Base-by-base conservation (phyloP, 2,113 vertebrate species). In the Nycticryphes semicollaris region DNA sequence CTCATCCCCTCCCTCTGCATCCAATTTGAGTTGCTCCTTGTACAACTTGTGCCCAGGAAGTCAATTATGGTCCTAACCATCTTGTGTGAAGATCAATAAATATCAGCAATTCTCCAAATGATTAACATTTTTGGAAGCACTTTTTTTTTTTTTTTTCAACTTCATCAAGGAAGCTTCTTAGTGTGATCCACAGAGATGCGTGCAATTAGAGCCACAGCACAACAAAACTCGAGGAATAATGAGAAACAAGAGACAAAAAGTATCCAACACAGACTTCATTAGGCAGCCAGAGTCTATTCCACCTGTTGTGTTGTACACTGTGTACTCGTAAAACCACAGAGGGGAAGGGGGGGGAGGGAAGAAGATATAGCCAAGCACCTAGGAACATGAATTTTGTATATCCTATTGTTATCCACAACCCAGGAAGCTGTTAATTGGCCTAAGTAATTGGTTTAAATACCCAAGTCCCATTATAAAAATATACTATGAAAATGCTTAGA, bases 391-490 rank as follows among this genome's bases (percentile, higher is more conserved):
- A 79, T 96, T 94, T 72, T 86, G 85, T 69, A 89, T 79, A 87
- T 73, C 54, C 57, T 67, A 85, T 70, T 89, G 84, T 91, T 95
- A 89, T 84, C 87, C 75, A 91, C 82, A 85, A 90, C 82, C 70
- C 67, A 90, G 94, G 84, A 94, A 93, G 67, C 85, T 50, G 41
- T 80, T 96, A 96, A 96, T 59, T 97, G 95, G 84, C 63, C 90
- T 90, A 87, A 94, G 96, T 94, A 96, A 92, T 92, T 90, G 81
- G 60, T 79, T 95, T 95, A 95, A 96, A 96, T 89, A 95, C 74
- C 48, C 68, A 93, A 87, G 92, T 79, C 76, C 91, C 84, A 84
- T 93, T 94, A 89, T 80, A 94, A 94, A 96, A 91, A 92, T 47
- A 94, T 24, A 84, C 43, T 87, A 67, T 54, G 64, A 94, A 96